These are phyloP conservation scores for Leptarthrus brevirostris DNA, from an alignment of 2,888 invertebrate genomes.

Conservation along the genomic window DNA sequence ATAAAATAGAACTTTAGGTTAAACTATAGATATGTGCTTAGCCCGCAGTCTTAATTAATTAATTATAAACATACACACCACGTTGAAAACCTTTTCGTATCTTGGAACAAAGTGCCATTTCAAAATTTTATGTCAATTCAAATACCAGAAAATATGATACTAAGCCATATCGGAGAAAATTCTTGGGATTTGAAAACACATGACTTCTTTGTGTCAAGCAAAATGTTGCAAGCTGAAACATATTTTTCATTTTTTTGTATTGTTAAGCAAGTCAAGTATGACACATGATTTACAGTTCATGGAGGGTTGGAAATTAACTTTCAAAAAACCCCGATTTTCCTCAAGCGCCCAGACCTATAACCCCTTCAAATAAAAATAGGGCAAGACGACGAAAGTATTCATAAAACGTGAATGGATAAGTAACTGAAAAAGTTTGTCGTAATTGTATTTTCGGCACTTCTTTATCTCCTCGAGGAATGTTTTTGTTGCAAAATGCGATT, in stretches of 20 bases:
- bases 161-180: no score
- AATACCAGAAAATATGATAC: no score
- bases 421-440: not conserved
- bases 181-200: no score
- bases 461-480: slow-evolving; percentile 11
- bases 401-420: not conserved
- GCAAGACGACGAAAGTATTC: not conserved
- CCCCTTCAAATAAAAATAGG: slow-evolving; percentile 12
- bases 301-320: slow-evolving; percentile 48
- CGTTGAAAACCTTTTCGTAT: no score
- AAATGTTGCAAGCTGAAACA: not conserved
- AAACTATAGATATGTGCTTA: no score
- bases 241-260: not conserved
- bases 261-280: slow-evolving; percentile 34
- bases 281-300: slow-evolving; percentile 42
- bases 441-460: slow-evolving; percentile 39
- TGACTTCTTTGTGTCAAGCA: slow-evolving; percentile 5
- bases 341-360: not conserved
- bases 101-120: no score
- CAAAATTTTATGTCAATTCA: no score
- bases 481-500: slow-evolving; percentile 40
- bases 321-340: not conserved
- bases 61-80: no score
- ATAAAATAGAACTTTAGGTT: no score
- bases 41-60: no score